Evolutionary conservation across 2,113 vertebrate species (phyloP).

Genomic region (Ptilonorhynchus violaceus): DNA sequence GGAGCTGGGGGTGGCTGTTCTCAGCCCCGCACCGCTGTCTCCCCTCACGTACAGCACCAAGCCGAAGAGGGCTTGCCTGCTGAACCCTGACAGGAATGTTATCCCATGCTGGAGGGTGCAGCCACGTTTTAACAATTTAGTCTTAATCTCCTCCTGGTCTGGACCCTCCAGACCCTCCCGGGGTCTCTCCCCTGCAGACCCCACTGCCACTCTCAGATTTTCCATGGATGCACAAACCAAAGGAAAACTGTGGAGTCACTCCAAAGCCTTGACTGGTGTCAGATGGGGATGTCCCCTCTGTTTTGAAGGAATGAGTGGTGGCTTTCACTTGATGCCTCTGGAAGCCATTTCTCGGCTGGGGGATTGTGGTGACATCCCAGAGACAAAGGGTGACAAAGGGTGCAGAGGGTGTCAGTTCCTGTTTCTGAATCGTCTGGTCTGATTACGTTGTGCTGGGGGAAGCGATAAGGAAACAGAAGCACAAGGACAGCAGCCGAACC

Average conservation of each 20-base stretch:
- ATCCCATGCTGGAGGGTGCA: not conserved
- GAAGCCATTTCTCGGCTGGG: not conserved
- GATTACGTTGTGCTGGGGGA: not conserved
- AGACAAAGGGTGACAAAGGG: not conserved
- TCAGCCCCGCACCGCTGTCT: accelerated
- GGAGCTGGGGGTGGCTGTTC: not conserved
- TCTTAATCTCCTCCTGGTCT: not conserved
- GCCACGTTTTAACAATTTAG: not conserved
- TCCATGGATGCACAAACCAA: not conserved
- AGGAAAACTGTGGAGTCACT: not conserved
- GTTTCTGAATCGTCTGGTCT: not conserved
- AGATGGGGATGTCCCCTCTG: not conserved
- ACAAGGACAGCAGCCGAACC: not conserved
- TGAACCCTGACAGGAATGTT: accelerated
- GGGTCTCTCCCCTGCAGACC: not conserved
- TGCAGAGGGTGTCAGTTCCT: not conserved
- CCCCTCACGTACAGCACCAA: not conserved
- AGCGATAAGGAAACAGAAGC: not conserved
- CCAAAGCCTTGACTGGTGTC: not conserved
- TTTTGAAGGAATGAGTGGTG: not conserved
- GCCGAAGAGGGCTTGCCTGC: accelerated
- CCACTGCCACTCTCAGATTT: accelerated
- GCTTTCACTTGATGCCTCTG: not conserved
- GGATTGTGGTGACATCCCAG: accelerated
- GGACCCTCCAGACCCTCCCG: accelerated